Base-by-base conservation (phyloP, 92 coral and sea anemone species). In the Micromussa lordhowensis region DNA sequence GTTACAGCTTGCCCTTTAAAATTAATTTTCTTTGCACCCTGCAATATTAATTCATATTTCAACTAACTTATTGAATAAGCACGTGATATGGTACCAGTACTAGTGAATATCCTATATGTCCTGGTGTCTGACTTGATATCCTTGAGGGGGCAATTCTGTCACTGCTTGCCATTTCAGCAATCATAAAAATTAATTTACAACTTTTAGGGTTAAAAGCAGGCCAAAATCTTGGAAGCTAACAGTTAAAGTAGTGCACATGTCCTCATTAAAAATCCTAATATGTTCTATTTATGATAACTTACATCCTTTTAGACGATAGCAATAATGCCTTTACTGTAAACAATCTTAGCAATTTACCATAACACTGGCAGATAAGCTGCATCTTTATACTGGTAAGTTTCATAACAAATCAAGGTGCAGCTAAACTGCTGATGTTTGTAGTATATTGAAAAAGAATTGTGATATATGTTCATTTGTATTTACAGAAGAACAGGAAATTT, bases 131-230 rank as follows among this genome's bases (percentile, higher is more conserved):
- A 86, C 89, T 86, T 86, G 89, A 61, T 86, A 86, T 86, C 61
- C 81, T 86, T 77, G 89, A 44, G 89, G 89, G 76, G 83, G 89
- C 64, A 44, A 86, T 86, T 59, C 89, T 86, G 89, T 76, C 89
- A 35, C 75, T 86, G 89, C 76, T 86, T 58, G 21, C 84, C 66
- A 86, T 86, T 86, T 76, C 89, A 77, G 83, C 66, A 76, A 77
- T 86, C 83, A 77, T 86, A 77, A 86, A 74, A 77, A 86, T 86
- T 38, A 77, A 77, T n/a, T n/a, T 86, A 86, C 81, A 86, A 59
- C 68, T 54, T 77, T 77, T 30, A 86, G 75, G 89, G 89, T 77
- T 77, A 35, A 77, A 86, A 86, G 84, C 89, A 86, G 89, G 82
- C 61, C 77, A 86, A 86, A 77, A 86, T 86, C 89, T 77, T 76